Evolutionary conservation across 2,888 invertebrate species (phyloP).

Genomic region (Eucera pruinosa): DNA sequence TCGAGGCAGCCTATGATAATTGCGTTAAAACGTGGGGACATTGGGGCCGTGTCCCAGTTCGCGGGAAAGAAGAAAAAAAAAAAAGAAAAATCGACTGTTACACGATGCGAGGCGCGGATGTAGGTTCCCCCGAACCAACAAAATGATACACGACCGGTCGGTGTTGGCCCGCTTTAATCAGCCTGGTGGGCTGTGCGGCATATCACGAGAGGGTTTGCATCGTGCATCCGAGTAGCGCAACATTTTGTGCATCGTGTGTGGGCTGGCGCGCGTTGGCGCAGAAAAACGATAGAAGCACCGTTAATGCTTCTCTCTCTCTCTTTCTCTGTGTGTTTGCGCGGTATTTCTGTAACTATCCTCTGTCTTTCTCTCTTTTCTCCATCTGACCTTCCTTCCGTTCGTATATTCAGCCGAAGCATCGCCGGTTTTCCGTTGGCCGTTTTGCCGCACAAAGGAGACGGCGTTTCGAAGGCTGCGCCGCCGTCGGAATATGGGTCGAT

Average conservation of each 20-base stretch:
- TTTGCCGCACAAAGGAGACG: slow-evolving; percentile 38
- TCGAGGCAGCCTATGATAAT: too few species aligned
- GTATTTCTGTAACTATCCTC: slow-evolving; percentile 31
- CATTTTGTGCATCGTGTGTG: slow-evolving; percentile 39
- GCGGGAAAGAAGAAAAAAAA: background rate
- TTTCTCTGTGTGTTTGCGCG: too few species aligned
- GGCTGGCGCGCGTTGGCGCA: slow-evolving; percentile 35
- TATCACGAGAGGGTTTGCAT: slow-evolving; percentile 42
- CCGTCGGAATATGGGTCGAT: slow-evolving; percentile 75
- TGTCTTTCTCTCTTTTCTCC: background rate
- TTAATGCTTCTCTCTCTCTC: background rate
- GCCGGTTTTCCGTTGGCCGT: slow-evolving; percentile 5
- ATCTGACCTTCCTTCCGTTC: slow-evolving; percentile 15
- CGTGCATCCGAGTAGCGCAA: slow-evolving; percentile 40
- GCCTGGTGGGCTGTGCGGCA: slow-evolving; percentile 31
- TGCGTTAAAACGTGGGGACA: too few species aligned
- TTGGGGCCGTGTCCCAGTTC: slow-evolving; percentile 30
- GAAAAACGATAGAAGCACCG: slow-evolving; percentile 55
- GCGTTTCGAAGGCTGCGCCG: slow-evolving; percentile 69
- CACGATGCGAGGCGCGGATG: background rate
- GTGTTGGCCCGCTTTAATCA: slow-evolving; percentile 59
- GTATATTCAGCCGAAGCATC: slow-evolving; percentile 15
- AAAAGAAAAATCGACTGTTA: slow-evolving; percentile 18
- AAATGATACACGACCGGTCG: slow-evolving; percentile 32
- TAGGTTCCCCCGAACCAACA: background rate